Conservation (phyloP, 1,140 invertebrate genomes). For the Dendrolimus kikuchii region DNA sequence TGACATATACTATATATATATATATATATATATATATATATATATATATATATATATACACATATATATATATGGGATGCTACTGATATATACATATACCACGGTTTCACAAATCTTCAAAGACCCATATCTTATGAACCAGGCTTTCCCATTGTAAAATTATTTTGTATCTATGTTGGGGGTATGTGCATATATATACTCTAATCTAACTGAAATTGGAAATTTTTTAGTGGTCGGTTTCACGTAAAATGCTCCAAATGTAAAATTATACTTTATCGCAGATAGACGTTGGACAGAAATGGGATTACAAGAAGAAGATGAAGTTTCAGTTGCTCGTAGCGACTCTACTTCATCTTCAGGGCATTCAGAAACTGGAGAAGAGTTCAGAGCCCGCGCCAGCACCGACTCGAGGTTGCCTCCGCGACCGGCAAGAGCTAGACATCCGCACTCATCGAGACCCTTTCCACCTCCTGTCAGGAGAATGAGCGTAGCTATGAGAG, state of each 20-base stretch:
- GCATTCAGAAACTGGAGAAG: slow-evolving; percentile 31
- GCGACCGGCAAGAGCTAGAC: slow-evolving; percentile 37
- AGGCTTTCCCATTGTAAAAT: neutral
- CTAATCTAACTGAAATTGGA: no score
- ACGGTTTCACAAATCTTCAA: no score
- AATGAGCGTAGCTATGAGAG: slow-evolving; percentile 63
- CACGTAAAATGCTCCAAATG: no score
- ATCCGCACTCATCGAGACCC: slow-evolving; percentile 29
- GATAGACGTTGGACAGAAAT: slow-evolving; percentile 51
- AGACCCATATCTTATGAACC: no score
- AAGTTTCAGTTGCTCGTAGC: slow-evolving; percentile 34
- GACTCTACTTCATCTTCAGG: slow-evolving; percentile 47
- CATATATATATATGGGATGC: no score
- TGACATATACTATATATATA: no score
- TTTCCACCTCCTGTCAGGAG: slow-evolving; percentile 27
- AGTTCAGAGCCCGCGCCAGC: slow-evolving; percentile 55
- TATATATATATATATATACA: no score
- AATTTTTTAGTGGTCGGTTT: no score
- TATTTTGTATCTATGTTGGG: neutral
- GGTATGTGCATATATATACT: no score
- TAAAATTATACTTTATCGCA: slow-evolving; percentile 15
- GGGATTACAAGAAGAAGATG: slow-evolving; percentile 43
- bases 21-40: no score
- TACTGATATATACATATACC: no score
- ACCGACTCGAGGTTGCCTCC: slow-evolving; percentile 57